phyloP scores from a whole-genome alignment of 1,140 invertebrate genomes.

The Gerris buenoi region DNA sequence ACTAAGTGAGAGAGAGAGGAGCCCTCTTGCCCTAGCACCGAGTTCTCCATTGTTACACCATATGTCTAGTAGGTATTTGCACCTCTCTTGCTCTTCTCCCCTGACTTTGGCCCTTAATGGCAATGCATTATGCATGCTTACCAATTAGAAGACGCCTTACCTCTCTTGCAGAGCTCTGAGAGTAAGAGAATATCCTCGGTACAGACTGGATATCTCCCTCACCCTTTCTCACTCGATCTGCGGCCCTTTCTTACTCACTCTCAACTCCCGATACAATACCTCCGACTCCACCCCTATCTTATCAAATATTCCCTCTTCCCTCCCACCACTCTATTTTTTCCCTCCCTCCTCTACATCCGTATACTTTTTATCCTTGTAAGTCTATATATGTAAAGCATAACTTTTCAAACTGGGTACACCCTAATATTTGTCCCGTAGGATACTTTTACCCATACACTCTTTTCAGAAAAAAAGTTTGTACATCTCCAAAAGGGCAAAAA shows the following conservation, averaged over 20 bases:
- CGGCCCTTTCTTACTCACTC: not conserved
- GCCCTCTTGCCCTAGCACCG: no score
- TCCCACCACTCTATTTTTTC: not conserved
- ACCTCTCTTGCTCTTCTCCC: not conserved
- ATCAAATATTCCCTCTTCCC: not conserved
- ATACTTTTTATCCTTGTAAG: not conserved
- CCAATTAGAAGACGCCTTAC: not conserved
- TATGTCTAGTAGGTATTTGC: no score
- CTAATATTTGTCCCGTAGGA: not conserved
- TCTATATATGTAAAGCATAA: not conserved
- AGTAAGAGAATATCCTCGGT: no score
- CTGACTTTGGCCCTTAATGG: not conserved
- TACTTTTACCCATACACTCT: no score
- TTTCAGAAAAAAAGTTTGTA: no score
- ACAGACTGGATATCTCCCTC: no score
- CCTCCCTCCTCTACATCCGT: not conserved
- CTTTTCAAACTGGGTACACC: not conserved
- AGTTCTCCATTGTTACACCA: no score
- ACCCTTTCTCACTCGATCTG: no score
- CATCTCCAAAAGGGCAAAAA: not conserved
- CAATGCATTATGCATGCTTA: not conserved
- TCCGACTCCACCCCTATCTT: not conserved
- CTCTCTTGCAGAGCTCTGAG: no score
- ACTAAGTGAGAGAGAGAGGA: no score
- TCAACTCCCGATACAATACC: not conserved